phyloP scores from a whole-genome alignment of 2,797 vertebrate species.

The Betta splendens region DNA sequence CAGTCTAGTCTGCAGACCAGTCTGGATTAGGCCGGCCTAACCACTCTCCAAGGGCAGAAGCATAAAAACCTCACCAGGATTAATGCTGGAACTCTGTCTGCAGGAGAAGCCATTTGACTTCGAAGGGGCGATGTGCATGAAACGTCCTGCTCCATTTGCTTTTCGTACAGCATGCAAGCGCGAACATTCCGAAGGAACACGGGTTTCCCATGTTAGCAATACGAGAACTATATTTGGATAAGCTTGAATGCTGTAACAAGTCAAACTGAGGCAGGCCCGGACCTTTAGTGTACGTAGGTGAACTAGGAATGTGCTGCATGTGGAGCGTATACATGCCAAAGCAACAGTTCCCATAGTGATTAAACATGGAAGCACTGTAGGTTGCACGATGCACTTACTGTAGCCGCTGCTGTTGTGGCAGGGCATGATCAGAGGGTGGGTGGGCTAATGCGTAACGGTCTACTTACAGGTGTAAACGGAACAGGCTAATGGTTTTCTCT shows the following conservation, averaged over 20 bases:
- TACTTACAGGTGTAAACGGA: conserved; percentile 13
- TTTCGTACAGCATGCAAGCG: conserved; percentile 7
- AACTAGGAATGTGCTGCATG: conserved; percentile 19
- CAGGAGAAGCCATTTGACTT: conserved; percentile 31
- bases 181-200: conserved; percentile 31
- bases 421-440: conserved; percentile 6
- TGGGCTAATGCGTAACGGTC: conserved; percentile 9
- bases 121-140: conserved; percentile 24
- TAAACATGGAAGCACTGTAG: conserved; percentile 29
- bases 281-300: conserved; percentile 7
- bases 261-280: conserved; percentile 4
- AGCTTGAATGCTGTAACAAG: conserved; percentile 2
- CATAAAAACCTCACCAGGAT: conserved; percentile 30
- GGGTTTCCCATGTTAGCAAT: conserved; percentile 16
- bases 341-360: conserved; percentile 28
- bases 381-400: conserved; percentile 51
- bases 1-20: conserved; percentile 29
- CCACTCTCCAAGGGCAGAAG: conserved; percentile 21
- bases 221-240: conserved; percentile 10
- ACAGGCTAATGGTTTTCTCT: neutral
- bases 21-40: conserved; percentile 35
- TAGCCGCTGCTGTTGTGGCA: conserved; percentile 50
- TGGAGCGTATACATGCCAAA: conserved; percentile 46
- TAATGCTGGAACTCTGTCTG: conserved; percentile 37
- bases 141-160: conserved; percentile 22